Conservation (phyloP, 2,113 vertebrate species). For the Cyanoramphus novaezelandiae region DNA sequence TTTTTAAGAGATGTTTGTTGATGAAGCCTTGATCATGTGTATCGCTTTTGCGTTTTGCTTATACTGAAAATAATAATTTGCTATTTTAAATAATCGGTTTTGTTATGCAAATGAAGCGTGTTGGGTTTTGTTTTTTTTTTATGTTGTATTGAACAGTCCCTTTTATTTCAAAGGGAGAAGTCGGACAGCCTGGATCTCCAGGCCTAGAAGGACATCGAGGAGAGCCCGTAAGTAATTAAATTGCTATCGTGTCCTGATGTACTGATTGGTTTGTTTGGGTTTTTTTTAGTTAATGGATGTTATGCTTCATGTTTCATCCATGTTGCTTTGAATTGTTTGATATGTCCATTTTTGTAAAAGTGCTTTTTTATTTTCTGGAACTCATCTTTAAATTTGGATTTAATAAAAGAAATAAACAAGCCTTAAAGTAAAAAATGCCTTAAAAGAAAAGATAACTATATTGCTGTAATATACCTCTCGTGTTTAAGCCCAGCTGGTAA, state of each 20-base stretch:
- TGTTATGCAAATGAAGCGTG: not conserved
- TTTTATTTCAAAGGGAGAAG: slow-evolving; percentile 73
- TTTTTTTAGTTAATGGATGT: not conserved
- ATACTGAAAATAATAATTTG: not conserved
- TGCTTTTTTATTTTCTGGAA: not conserved
- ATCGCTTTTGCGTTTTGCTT: not conserved
- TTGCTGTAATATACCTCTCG: not conserved
- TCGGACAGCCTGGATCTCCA: slow-evolving; percentile 68
- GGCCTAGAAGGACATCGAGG: slow-evolving; percentile 74
- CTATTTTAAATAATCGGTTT: not conserved
- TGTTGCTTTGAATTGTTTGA: not conserved
- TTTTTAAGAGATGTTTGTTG: not conserved
- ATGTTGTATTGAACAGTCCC: not conserved
- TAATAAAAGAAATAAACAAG: not conserved
- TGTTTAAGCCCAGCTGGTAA: not conserved
- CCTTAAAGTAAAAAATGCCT: not conserved
- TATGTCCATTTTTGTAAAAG: not conserved
- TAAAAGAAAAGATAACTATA: not conserved
- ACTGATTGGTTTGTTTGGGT: not conserved
- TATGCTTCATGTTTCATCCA: not conserved
- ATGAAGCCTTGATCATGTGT: not conserved
- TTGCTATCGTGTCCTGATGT: not conserved
- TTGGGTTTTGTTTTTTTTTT: not conserved
- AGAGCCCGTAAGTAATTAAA: slow-evolving; percentile 72
- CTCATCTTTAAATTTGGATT: not conserved